These are phyloP conservation scores for Acleris laterana DNA, from an alignment of 2,888 invertebrate genomes.

Conservation along the genomic window DNA sequence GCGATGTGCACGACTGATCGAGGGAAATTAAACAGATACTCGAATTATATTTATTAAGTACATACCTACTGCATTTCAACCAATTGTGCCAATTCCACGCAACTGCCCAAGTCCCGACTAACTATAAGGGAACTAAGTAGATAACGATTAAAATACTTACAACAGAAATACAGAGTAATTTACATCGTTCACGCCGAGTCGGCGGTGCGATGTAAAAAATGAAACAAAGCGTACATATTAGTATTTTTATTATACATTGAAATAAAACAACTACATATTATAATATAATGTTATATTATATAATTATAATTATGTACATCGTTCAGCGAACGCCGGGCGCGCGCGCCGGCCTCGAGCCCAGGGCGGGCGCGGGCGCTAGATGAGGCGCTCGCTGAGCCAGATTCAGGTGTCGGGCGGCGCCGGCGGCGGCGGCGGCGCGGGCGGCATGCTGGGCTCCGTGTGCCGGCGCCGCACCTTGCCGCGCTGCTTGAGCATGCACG, in stretches of 20 bases:
- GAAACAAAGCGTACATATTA: conserved; percentile 54
- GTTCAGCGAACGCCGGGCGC: conserved; percentile 65
- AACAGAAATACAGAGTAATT: too few species aligned
- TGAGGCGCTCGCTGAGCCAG: conserved; percentile 89
- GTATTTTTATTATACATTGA: conserved; percentile 61
- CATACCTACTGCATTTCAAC: too few species aligned
- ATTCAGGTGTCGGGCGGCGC: conserved; percentile 86
- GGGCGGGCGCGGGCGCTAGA: conserved; percentile 80
- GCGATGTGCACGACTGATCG: too few species aligned
- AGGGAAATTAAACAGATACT: too few species aligned
- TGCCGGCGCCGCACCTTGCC: conserved; percentile 98
- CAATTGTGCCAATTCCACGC: too few species aligned
- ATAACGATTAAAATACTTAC: too few species aligned
- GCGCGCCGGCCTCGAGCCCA: conserved; percentile 76
- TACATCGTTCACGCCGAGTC: too few species aligned
- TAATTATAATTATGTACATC: conserved; percentile 66
- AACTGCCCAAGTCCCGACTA: too few species aligned
- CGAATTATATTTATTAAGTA: too few species aligned
- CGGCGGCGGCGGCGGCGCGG: conserved; percentile 65
- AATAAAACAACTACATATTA: conserved; percentile 54
- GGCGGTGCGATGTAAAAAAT: conserved; percentile 23
- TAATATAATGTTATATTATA: conserved; percentile 42
- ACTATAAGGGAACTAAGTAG: too few species aligned
- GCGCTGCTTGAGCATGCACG: conserved; percentile 99
- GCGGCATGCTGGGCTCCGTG: conserved; percentile 92